A percentile compares a stretch with the other conserved stretches of the same genome.
Conservation (phyloP, 2,797 vertebrate genomes). For the Sebastes nivosus region DNA sequence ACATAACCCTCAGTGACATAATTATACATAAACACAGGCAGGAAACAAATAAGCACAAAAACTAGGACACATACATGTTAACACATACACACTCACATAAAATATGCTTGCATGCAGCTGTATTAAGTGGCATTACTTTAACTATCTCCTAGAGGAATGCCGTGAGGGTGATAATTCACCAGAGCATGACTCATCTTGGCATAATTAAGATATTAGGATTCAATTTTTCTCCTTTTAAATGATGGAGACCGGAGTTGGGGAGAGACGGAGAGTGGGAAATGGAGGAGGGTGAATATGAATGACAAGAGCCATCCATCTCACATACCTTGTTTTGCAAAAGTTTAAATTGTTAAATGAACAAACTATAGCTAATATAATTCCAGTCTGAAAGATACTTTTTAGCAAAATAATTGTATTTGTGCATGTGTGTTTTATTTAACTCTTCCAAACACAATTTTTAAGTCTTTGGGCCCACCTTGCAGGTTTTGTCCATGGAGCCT, state of each 20-base stretch:
- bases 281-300: neutral
- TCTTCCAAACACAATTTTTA: neutral
- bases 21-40: neutral
- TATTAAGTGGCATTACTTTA: conserved; percentile 42
- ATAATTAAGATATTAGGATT: conserved; percentile 68
- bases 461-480: conserved; percentile 84
- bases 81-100: neutral
- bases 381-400: neutral
- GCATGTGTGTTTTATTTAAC: no score
- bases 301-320: neutral
- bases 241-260: conserved; percentile 23
- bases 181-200: conserved; percentile 59
- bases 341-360: neutral
- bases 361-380: neutral
- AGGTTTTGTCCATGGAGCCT: conserved; percentile 94
- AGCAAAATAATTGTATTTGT: neutral
- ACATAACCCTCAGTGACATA: neutral
- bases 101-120: conserved; percentile 6
- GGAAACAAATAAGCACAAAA: neutral
- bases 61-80: neutral
- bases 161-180: conserved; percentile 51
- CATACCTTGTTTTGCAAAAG: neutral
- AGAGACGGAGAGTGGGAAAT: conserved; percentile 3
- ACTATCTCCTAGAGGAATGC: conserved; percentile 26
- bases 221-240: conserved; percentile 39